phyloP scores from a whole-genome alignment of 2,113 vertebrate genomes.

The Nanorana parkeri region DNA sequence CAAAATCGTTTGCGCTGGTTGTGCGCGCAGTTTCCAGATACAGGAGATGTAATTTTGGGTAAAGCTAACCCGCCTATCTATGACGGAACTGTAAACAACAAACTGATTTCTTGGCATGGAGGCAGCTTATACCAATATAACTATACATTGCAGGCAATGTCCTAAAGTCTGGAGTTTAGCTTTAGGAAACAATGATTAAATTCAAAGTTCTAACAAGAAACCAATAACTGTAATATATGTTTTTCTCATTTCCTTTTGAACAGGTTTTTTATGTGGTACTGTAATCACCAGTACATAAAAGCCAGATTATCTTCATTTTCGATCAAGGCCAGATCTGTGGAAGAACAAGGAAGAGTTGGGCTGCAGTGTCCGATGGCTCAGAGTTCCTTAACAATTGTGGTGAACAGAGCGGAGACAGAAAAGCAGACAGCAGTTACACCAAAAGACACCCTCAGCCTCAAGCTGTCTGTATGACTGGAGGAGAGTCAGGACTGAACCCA shows the following conservation, averaged over 20 bases:
- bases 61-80: too few relatives aligned
- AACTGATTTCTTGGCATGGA: too few relatives aligned
- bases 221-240: conserved; percentile 1
- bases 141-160: too few relatives aligned
- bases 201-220: too few relatives aligned
- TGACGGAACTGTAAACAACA: too few relatives aligned
- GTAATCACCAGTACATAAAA: conserved; percentile 68
- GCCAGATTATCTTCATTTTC: conserved; percentile 79
- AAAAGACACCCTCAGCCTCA: conserved; percentile 64
- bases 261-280: conserved; percentile 73
- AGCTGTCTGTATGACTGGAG: conserved; percentile 66
- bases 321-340: conserved; percentile 63
- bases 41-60: too few relatives aligned
- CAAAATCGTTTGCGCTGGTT: too few relatives aligned
- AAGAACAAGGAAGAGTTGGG: conserved; percentile 58
- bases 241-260: conserved; percentile 56
- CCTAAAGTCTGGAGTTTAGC: too few relatives aligned
- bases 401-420: conserved; percentile 61
- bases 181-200: too few relatives aligned
- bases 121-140: too few relatives aligned
- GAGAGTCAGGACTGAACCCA: conserved; percentile 67
- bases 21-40: too few relatives aligned
- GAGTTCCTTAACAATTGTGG: conserved; percentile 66
- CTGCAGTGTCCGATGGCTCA: conserved; percentile 61
- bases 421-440: conserved; percentile 66